Percentiles rank a stretch among this genome's conserved stretches.
Evolutionary conservation across 2,797 vertebrate genomes (phyloP).

Genomic region (Amazona ochrocephala): DNA sequence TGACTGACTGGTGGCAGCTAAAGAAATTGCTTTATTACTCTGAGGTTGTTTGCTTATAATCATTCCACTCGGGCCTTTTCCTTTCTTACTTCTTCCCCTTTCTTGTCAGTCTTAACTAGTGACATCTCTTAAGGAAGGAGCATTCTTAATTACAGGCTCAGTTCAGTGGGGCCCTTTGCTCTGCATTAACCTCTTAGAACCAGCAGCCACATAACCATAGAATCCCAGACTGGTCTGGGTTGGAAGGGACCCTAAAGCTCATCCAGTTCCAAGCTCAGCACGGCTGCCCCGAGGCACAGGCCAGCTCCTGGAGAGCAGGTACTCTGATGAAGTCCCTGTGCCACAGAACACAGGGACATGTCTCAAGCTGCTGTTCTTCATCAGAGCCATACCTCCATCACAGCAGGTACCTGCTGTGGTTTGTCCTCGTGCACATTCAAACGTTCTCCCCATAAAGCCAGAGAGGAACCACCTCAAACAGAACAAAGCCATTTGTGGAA

Average conservation of each 20-base stretch:
- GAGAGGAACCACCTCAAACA: neutral
- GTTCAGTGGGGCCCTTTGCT: neutral
- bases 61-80: neutral
- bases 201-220: neutral
- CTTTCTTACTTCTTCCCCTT: neutral
- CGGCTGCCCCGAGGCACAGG: neutral
- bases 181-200: neutral
- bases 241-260: neutral
- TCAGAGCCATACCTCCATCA: neutral
- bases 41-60: slow-evolving; percentile 3
- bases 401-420: neutral
- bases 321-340: neutral
- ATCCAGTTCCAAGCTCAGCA: neutral
- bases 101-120: neutral
- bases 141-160: neutral
- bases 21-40: slow-evolving; percentile 31
- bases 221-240: neutral
- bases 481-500: neutral
- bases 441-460: neutral
- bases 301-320: neutral
- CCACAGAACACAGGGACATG: neutral
- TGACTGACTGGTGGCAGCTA: neutral
- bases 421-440: neutral
- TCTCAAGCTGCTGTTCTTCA: neutral
- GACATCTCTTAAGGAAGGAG: neutral